Evolutionary conservation across 2,888 invertebrate genomes (phyloP), one percentile per base, ranked within the genome.

Genomic region (Euzetes globulus): DNA sequence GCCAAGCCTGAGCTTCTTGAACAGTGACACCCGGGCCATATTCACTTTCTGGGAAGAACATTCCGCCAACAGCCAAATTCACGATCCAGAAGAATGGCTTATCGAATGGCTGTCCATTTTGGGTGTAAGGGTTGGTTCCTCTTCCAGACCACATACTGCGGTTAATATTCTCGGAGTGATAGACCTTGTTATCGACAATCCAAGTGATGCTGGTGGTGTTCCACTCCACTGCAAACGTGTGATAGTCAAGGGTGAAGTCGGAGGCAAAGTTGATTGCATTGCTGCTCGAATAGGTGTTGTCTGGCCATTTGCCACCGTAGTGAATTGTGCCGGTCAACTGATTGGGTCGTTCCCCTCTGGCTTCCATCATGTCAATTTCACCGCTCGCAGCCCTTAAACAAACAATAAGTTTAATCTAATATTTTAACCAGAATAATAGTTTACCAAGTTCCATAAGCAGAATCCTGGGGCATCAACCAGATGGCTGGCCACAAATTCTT

Each of bases 41-140:
- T 2, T 3, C 13, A 19, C 13, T 22, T 9, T 27, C n/a, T 80
- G 91, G 92, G 80, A 84, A 89, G n/a, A 88, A 88, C 74, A 87
- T 85, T 1, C 92, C 92, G 0, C 90, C 92, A 68, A 91, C 89
- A 47, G 90, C 89, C 13, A 92, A 84, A 0, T 91, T 92, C 71
- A 93, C 79, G 0, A 88, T 87, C 37, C 93, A 82, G 82, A 89
- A 90, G 85, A 91, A 89, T 88, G 91, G 84, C 75, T 83, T 84
- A 78, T 77, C 74, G 78, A 76, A 77, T 65, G 55, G 29, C 25
- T 72, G 80, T 79, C 78, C 79, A 78, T 78, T 79, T 79, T 75
- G 79, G 80, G 77, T 80, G 81, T 17, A 74, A 2, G 71, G 71
- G 50, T 74, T 74, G 4, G 27, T 9, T 9, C 74, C 74, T 58